Percentiles rank a stretch among this genome's conserved stretches.
These are phyloP conservation scores for Neodiprion fabricii DNA, from an alignment of 1,140 invertebrate genomes.

Conservation along the genomic window DNA sequence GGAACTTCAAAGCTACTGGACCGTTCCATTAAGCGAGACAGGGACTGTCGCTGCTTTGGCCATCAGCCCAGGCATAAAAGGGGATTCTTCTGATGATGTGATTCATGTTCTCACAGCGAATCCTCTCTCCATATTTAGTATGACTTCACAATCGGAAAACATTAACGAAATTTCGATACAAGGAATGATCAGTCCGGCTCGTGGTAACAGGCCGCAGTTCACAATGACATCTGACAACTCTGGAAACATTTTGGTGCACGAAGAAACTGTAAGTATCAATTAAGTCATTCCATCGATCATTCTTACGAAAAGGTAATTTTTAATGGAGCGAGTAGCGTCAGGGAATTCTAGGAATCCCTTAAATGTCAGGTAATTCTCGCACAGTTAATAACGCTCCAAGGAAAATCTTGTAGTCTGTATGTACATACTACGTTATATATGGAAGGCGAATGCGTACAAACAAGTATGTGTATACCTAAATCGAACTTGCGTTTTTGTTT, in stretches of 20 bases:
- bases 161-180: slow-evolving; percentile 48
- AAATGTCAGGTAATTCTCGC: too few species aligned
- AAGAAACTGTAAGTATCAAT: slow-evolving; percentile 47
- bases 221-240: slow-evolving; percentile 42
- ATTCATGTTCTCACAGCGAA: slow-evolving; percentile 64
- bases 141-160: slow-evolving; percentile 48
- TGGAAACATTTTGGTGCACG: slow-evolving; percentile 49
- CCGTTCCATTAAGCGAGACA: slow-evolving; percentile 62
- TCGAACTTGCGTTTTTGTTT: too few species aligned
- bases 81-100: slow-evolving; percentile 48
- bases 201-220: slow-evolving; percentile 39
- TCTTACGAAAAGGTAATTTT: slow-evolving; percentile 21
- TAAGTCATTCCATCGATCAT: background rate
- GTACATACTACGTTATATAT: too few species aligned
- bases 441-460: too few species aligned
- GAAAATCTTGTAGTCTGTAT: too few species aligned
- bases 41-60: slow-evolving; percentile 62
- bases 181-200: slow-evolving; percentile 35
- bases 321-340: background rate
- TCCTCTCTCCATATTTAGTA: slow-evolving; percentile 62
- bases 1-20: slow-evolving; percentile 67
- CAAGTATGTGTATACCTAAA: too few species aligned
- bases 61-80: slow-evolving; percentile 54
- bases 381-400: too few species aligned
- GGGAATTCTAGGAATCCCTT: too few species aligned